Conservation (phyloP, 1,140 invertebrate genomes). For the Stratiolaelaps scimitus region DNA sequence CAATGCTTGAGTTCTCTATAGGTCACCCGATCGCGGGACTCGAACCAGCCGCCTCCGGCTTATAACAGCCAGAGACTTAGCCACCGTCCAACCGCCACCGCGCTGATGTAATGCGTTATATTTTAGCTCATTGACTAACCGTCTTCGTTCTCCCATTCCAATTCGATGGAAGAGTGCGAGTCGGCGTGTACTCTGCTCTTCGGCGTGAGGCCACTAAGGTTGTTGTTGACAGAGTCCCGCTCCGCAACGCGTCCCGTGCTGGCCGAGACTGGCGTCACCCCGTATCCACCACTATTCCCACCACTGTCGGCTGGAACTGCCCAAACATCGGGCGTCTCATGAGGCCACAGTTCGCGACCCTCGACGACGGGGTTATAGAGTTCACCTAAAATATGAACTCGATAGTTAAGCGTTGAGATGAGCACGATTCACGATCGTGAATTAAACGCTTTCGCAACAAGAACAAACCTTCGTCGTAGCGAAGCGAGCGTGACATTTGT, state of each 20-base stretch:
- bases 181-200: neutral
- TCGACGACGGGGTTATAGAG: constrained; percentile 16
- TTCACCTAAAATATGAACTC: constrained; percentile 1
- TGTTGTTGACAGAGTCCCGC: constrained; percentile 7
- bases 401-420: no score
- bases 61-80: no score
- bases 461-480: neutral
- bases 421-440: no score
- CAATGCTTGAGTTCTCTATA: no score
- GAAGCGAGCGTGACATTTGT: neutral
- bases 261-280: no score
- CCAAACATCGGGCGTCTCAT: constrained; percentile 21
- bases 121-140: neutral
- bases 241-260: no score
- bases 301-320: constrained; percentile 6
- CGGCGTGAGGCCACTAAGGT: neutral
- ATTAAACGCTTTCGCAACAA: neutral
- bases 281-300: neutral
- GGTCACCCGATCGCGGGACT: no score
- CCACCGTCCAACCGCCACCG: no score
- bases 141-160: constrained; percentile 24
- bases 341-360: constrained; percentile 23
- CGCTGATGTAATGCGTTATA: neutral
- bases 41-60: no score
- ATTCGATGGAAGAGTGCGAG: constrained; percentile 6